Evolutionary conservation across 2,113 vertebrate genomes (phyloP).

Genomic region (Benitochromis conjunctus): DNA sequence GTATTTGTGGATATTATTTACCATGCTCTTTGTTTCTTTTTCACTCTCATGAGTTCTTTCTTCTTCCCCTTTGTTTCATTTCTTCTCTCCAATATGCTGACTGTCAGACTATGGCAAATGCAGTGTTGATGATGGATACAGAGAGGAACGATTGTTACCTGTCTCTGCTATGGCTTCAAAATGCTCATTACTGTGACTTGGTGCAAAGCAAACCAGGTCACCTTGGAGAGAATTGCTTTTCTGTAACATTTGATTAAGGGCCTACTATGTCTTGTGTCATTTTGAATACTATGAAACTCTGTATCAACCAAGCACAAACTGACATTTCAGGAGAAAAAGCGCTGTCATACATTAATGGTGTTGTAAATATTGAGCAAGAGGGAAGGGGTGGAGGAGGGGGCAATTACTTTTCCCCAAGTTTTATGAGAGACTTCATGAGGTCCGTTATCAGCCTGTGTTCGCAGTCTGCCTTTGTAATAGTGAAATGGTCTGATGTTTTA

Average conservation of each 20-base stretch:
- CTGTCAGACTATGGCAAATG: background rate
- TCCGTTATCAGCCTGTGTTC: background rate
- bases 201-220: slow-evolving; percentile 60
- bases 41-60: background rate
- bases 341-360: slow-evolving; percentile 38
- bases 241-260: slow-evolving; percentile 70
- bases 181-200: slow-evolving; percentile 56
- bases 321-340: slow-evolving; percentile 38
- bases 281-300: slow-evolving; percentile 58
- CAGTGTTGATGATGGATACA: slow-evolving; percentile 10
- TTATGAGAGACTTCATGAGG: slow-evolving; percentile 16
- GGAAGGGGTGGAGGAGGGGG: background rate
- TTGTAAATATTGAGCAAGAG: slow-evolving; percentile 36
- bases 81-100: background rate
- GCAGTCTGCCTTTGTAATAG: background rate
- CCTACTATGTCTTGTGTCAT: slow-evolving; percentile 63
- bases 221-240: slow-evolving; percentile 71
- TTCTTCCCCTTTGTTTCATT: background rate
- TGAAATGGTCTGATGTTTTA: slow-evolving; percentile 6
- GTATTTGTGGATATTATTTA: background rate
- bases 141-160: slow-evolving; percentile 35
- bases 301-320: slow-evolving; percentile 20
- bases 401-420: slow-evolving; percentile 11
- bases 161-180: slow-evolving; percentile 42
- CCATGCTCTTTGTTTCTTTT: background rate